These are phyloP conservation scores for Rallus crepitans DNA, from an alignment of 2,797 vertebrate genomes.

Conservation along the genomic window DNA sequence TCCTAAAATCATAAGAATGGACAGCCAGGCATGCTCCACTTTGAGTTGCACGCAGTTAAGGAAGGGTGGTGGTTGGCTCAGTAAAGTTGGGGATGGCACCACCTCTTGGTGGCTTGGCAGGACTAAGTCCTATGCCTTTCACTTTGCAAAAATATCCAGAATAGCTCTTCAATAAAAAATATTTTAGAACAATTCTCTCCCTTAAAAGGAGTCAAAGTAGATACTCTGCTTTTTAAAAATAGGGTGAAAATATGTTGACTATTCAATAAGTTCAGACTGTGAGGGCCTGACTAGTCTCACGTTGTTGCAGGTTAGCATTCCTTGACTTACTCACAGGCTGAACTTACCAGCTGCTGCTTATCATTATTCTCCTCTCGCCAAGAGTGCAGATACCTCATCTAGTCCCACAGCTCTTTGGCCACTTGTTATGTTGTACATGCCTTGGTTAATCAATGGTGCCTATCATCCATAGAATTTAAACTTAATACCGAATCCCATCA, in stretches of 20 bases:
- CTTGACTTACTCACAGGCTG: not conserved
- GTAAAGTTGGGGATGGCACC: accelerated
- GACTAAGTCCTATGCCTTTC: not conserved
- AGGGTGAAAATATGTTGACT: not conserved
- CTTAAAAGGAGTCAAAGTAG: not conserved
- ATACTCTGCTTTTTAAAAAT: not conserved
- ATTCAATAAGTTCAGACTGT: not conserved
- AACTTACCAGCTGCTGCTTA: not conserved
- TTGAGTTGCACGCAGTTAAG: not conserved
- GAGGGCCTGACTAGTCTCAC: not conserved
- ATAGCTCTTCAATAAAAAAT: not conserved
- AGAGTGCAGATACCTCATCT: not conserved
- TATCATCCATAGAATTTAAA: not conserved
- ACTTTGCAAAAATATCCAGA: not conserved
- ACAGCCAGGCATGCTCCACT: not conserved
- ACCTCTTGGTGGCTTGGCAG: not conserved
- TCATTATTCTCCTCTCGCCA: not conserved
- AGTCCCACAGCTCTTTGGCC: not conserved
- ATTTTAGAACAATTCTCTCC: not conserved
- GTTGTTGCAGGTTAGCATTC: not conserved
- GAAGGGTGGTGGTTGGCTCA: not conserved
- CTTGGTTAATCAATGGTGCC: not conserved
- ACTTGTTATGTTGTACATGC: not conserved
- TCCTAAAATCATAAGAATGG: not conserved
- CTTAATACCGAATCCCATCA: not conserved